Evolutionary conservation across 2,113 vertebrate genomes (phyloP), one percentile per base, ranked within the genome.

Genomic region (Pelecanoides urinatrix): DNA sequence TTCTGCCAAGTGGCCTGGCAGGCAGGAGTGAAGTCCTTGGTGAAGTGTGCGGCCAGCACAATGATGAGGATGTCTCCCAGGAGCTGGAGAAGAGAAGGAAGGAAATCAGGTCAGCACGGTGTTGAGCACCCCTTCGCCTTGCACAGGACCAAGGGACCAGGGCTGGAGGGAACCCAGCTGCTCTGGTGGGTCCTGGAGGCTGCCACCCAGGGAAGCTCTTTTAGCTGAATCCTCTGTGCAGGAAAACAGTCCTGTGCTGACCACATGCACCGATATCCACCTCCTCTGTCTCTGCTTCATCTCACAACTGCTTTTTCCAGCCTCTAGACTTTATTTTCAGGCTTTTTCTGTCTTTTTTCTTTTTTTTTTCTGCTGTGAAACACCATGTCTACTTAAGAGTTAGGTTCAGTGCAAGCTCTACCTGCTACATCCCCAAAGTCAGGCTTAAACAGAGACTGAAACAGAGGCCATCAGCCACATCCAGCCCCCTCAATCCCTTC

Each of bases 1-100:
- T 99, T 99, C 97, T 99, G 98, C 62, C 81, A 99, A 22, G 96
- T 44, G 55, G 97, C 97, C 95, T 99, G 99, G 15, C 65, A 16
- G 0, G 87, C 18, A 0, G 98, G 94, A 8, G 65, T 98, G 98
- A 99, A 99, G 3, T 90, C 88, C 18, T n/a, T n/a, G 22, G 96
- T 93, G 70, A 99, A 56, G 56, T 97, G 97, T 0, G 92, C 36
- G 0, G 98, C 97, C 81, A 99, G 49, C 42, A 98, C 98, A 4
- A 98, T 90, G 78, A 98, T 88, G 16, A 99, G 91, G 74, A 98
- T 97, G 47, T 99, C 98, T 13, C 97, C 97, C 95, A 99, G 95
- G 79, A 99, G 97, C 99, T 99, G 96, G 9, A 75, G 76, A 45
- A 38, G 30, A 92, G 45, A 77, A 44, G 74, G n/a, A 78, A 62